Percentiles rank a stretch among this genome's conserved stretches.
These are phyloP conservation scores for Palythoa heliodiscus DNA, from an alignment of 92 coral and sea anemone genomes.

Conservation along the genomic window DNA sequence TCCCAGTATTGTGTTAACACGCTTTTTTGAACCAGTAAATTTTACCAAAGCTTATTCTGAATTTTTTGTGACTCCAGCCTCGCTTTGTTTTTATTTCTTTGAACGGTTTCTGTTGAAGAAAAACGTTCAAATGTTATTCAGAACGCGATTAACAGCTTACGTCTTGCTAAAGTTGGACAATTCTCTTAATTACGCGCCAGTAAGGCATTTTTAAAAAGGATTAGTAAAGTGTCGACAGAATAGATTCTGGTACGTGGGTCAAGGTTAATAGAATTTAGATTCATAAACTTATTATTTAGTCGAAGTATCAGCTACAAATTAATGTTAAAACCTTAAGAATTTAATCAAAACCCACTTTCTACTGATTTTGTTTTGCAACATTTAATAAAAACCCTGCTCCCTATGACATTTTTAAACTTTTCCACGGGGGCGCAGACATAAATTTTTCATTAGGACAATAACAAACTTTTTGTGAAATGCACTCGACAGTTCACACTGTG, in stretches of 20 bases:
- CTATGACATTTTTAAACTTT: constrained; percentile 4
- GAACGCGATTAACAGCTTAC: too few relatives aligned
- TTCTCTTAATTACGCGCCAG: too few relatives aligned
- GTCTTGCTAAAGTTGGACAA: too few relatives aligned
- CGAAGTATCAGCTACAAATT: neutral
- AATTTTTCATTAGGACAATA: neutral
- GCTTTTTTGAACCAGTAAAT: too few relatives aligned
- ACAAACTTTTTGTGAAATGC: neutral
- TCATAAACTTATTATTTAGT: neutral
- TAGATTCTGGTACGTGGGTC: neutral
- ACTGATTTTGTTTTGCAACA: neutral
- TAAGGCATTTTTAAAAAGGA: too few relatives aligned
- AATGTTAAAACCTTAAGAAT: neutral
- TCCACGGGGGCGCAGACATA: constrained; percentile 15
- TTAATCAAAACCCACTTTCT: neutral
- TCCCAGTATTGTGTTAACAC: too few relatives aligned
- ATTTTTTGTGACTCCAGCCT: too few relatives aligned
- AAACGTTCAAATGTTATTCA: too few relatives aligned
- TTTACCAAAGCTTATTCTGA: too few relatives aligned
- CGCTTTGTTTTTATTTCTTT: too few relatives aligned
- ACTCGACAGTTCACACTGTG: constrained; percentile 9
- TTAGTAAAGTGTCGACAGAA: too few relatives aligned
- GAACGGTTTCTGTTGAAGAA: too few relatives aligned
- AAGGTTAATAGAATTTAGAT: neutral
- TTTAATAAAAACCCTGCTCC: neutral